A percentile compares a stretch with the other conserved stretches of the same genome.
Conservation (phyloP, 37 sponge, comb jelly and placozoan genomes). For the Chondrilla cf. caribensis region DNA sequence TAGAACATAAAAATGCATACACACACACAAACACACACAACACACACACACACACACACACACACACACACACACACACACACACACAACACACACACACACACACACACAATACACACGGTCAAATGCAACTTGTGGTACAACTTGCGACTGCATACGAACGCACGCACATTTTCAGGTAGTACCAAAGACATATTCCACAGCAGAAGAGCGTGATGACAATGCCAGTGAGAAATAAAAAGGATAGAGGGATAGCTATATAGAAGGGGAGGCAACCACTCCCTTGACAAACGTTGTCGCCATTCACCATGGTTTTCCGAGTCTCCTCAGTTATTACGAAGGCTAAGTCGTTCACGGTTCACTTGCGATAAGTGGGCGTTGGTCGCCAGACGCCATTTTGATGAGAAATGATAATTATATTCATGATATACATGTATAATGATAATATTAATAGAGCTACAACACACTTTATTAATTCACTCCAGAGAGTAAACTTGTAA, state of each 20-base stretch:
- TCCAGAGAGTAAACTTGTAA: no score
- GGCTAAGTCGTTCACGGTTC: no score
- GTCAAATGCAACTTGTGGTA: no score
- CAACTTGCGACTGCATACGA: no score
- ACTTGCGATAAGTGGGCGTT: no score
- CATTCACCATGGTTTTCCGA: not conserved
- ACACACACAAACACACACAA: not conserved
- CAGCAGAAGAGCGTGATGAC: not conserved
- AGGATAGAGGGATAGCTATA: not conserved
- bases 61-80: constrained; percentile 6
- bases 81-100: constrained; percentile 3
- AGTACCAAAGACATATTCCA: not conserved
- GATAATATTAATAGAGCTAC: no score
- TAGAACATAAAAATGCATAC: no score
- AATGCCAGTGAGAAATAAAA: not conserved
- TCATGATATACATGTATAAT: no score
- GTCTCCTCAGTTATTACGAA: no score
- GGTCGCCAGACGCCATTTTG: no score
- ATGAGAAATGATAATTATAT: no score
- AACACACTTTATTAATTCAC: no score
- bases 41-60: not conserved
- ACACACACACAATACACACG: constrained; percentile 14
- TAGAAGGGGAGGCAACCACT: not conserved
- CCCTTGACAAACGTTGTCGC: not conserved
- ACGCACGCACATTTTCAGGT: not conserved